These are phyloP conservation scores for Drosophila sp. DNA, from an alignment of 1,140 invertebrate genomes.

Conservation along the genomic window DNA sequence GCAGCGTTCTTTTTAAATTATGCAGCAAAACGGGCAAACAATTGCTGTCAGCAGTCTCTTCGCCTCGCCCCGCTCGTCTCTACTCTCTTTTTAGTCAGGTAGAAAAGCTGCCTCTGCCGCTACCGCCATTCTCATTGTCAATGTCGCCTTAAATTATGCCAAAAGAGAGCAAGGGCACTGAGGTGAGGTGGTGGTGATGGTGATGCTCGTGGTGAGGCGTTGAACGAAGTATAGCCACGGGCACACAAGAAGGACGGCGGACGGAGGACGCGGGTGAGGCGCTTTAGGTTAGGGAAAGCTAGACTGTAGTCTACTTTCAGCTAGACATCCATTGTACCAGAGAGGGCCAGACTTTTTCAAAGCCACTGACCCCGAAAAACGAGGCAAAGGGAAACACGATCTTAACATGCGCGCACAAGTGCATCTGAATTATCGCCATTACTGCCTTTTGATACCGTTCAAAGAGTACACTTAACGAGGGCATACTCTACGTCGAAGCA, in stretches of 20 bases:
- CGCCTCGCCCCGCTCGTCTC: neutral
- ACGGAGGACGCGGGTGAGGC: neutral
- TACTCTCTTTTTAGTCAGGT: conserved; percentile 38
- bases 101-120: conserved; percentile 20
- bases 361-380: conserved; percentile 74
- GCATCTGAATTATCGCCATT: conserved; percentile 73
- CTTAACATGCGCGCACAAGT: conserved; percentile 75
- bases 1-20: conserved; percentile 64
- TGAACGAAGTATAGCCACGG: conserved; percentile 5
- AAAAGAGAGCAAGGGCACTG: conserved; percentile 14
- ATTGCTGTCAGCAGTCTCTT: conserved; percentile 60
- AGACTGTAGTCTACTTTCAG: conserved; percentile 67
- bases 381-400: conserved; percentile 54
- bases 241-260: neutral
- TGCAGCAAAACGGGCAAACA: conserved; percentile 75
- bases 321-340: conserved; percentile 55
- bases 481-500: neutral
- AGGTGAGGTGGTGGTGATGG: too few species aligned
- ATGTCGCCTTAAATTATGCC: conserved; percentile 79
- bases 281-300: conserved; percentile 17
- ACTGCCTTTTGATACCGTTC: conserved; percentile 39
- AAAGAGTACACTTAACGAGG: neutral
- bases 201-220: neutral
- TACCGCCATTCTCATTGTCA: conserved; percentile 66
- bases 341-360: conserved; percentile 65